Conservation (phyloP, 2,888 invertebrate species). For the Sicus ferrugineus region DNA sequence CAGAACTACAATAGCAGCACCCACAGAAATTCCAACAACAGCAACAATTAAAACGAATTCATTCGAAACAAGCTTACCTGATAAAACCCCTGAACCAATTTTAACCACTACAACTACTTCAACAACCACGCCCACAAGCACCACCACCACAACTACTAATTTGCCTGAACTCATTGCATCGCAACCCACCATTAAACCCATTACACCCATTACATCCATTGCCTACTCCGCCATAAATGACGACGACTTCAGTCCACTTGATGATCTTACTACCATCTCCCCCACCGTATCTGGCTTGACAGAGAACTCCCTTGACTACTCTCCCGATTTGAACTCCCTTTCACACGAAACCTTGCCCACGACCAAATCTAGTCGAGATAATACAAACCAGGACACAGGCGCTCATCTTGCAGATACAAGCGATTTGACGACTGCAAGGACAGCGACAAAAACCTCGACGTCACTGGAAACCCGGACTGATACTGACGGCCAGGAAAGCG, state of each 20-base stretch:
- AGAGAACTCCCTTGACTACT: slow-evolving; percentile 35
- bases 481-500: slow-evolving; percentile 37
- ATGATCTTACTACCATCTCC: slow-evolving; percentile 42
- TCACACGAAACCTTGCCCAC: slow-evolving; percentile 41
- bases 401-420: slow-evolving; percentile 33
- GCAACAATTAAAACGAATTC: slow-evolving; percentile 45
- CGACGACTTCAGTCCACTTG: slow-evolving; percentile 35
- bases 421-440: slow-evolving; percentile 40
- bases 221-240: slow-evolving; percentile 29
- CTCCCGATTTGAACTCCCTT: slow-evolving; percentile 43
- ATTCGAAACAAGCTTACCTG: slow-evolving; percentile 47
- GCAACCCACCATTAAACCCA: slow-evolving; percentile 42
- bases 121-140: slow-evolving; percentile 49
- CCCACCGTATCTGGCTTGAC: slow-evolving; percentile 41
- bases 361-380: slow-evolving; percentile 50
- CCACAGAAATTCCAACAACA: slow-evolving; percentile 47
- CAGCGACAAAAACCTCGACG: slow-evolving; percentile 42
- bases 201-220: slow-evolving; percentile 43
- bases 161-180: slow-evolving; percentile 48
- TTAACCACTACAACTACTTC: slow-evolving; percentile 47
- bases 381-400: slow-evolving; percentile 29
- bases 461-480: slow-evolving; percentile 39
- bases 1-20: slow-evolving; percentile 50
- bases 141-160: slow-evolving; percentile 46
- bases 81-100: slow-evolving; percentile 58